Evolutionary conservation across 2,113 vertebrate species (phyloP).

Genomic region (Dolichotis patagonum): DNA sequence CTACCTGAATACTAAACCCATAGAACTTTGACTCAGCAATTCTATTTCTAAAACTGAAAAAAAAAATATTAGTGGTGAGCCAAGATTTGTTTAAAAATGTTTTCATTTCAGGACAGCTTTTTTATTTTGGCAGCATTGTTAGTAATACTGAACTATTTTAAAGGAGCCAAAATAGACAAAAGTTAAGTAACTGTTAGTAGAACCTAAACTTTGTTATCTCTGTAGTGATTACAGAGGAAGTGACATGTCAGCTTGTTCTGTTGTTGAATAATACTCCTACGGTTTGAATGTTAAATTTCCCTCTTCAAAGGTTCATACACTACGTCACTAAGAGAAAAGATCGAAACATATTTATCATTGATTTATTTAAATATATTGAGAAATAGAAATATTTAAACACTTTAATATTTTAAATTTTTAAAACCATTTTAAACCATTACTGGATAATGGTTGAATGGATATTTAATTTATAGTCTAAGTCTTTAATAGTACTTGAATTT

Average conservation of each 20-base stretch:
- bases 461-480: not conserved
- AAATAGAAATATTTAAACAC: not conserved
- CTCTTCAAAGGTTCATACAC: not conserved
- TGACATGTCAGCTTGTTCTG: not conserved
- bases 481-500: not conserved
- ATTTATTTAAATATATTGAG: slow-evolving; percentile 7
- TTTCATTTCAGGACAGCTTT: not conserved
- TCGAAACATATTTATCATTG: not conserved
- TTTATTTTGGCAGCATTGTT: not conserved
- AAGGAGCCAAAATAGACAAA: not conserved
- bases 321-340: not conserved
- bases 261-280: not conserved
- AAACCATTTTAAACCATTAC: not conserved
- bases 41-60: not conserved
- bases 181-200: not conserved
- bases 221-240: not conserved
- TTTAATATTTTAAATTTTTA: not conserved
- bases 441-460: not conserved
- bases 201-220: not conserved
- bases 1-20: not conserved
- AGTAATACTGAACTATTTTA: not conserved
- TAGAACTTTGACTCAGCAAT: not conserved
- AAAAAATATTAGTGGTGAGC: not conserved
- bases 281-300: not conserved
- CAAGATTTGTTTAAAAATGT: not conserved